Conservation (phyloP, 2,888 invertebrate genomes). For the Perithous albicinctus region DNA sequence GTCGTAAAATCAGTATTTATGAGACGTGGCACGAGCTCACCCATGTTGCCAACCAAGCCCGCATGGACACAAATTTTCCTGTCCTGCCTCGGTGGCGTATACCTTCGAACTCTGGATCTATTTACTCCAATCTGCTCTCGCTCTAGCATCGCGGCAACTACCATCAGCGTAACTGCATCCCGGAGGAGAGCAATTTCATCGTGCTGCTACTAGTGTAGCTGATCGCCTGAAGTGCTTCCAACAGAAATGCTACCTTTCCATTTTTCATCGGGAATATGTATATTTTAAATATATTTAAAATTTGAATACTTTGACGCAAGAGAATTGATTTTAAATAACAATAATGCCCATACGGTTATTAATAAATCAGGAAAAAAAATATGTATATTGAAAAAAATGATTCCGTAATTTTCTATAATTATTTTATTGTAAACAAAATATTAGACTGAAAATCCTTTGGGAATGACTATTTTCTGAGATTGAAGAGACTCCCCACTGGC, state of each 20-base stretch:
- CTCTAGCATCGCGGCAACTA: not conserved
- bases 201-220: not conserved
- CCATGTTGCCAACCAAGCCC: not conserved
- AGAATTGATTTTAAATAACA: too few relatives aligned
- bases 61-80: not conserved
- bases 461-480: conserved; percentile 25
- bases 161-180: not conserved
- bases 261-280: too few relatives aligned
- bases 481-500: not conserved
- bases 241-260: not conserved
- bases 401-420: too few relatives aligned
- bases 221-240: not conserved
- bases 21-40: conserved; percentile 14
- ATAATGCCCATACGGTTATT: too few relatives aligned
- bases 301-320: too few relatives aligned
- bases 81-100: not conserved
- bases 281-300: too few relatives aligned
- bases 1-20: conserved; percentile 43
- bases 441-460: not conserved
- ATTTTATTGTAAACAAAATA: too few relatives aligned
- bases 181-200: not conserved
- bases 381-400: too few relatives aligned
- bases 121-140: not conserved
- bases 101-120: not conserved
- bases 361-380: too few relatives aligned